Evolutionary conservation across 2,113 vertebrate species (phyloP).

Genomic region (Neodon shergylaensis): DNA sequence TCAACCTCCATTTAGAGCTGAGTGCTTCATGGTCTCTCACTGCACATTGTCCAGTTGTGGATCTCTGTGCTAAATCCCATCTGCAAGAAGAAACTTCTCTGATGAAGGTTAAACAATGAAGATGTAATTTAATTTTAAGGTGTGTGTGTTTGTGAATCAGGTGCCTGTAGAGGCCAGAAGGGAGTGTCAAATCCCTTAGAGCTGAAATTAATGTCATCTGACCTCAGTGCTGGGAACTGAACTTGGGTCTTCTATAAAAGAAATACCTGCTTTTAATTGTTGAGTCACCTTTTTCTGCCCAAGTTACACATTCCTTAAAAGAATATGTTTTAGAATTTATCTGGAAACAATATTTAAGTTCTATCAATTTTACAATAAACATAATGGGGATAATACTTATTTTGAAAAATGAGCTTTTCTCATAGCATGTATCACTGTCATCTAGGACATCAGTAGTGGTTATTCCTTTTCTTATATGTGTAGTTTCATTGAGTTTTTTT

Average conservation of each 20-base stretch:
- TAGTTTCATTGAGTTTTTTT: background rate
- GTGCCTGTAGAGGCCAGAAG: background rate
- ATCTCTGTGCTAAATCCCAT: background rate
- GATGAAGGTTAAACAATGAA: background rate
- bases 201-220: background rate
- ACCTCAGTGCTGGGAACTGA: background rate
- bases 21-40: too few species aligned
- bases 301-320: background rate
- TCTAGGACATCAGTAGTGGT: background rate
- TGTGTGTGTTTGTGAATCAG: background rate
- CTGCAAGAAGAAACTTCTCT: background rate
- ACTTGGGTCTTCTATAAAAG: background rate
- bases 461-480: background rate
- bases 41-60: background rate
- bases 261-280: background rate
- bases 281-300: background rate
- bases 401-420: constrained; percentile 46
- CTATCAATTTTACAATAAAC: constrained; percentile 24
- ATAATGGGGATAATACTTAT: background rate
- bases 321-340: background rate
- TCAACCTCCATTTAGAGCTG: background rate
- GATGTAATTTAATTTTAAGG: background rate
- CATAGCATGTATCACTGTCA: background rate
- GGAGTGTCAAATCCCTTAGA: background rate
- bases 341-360: background rate